A percentile compares a stretch with the other conserved stretches of the same genome.
Conservation (phyloP, 2,888 invertebrate species). For the Amblyjoppa proteus region DNA sequence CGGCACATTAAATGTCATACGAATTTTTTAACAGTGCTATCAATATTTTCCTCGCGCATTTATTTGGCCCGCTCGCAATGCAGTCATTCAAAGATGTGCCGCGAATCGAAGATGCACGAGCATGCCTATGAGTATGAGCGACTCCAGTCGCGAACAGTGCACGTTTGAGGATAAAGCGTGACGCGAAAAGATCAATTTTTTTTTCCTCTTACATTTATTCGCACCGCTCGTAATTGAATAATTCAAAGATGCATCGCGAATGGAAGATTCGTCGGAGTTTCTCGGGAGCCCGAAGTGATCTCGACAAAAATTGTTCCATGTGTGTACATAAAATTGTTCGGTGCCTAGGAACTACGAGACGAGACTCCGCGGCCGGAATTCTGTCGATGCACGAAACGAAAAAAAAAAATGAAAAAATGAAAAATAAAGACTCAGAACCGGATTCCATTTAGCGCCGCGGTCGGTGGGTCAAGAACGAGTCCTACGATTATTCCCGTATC, state of each 20-base stretch:
- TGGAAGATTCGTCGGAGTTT: not conserved
- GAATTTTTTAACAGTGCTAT: too few species aligned
- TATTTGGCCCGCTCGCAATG: not conserved
- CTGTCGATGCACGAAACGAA: not conserved
- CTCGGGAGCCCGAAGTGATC: not conserved
- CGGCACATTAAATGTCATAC: too few species aligned
- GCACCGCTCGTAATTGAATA: not conserved
- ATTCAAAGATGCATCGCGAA: not conserved
- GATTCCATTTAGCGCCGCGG: constrained; percentile 19
- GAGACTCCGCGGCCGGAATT: not conserved
- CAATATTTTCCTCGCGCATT: not conserved
- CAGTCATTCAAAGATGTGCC: not conserved
- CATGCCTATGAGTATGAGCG: not conserved
- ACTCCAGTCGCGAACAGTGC: not conserved
- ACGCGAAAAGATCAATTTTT: not conserved
- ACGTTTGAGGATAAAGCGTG: constrained; percentile 13
- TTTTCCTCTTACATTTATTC: constrained; percentile 1
- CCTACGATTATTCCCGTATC: constrained; percentile 27
- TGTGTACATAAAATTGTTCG: not conserved
- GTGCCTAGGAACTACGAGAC: not conserved
- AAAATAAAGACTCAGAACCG: not conserved
- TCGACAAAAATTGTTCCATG: not conserved
- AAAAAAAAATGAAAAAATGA: not conserved
- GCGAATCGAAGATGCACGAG: not conserved
- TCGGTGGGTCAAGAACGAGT: constrained; percentile 28